phyloP scores from a whole-genome alignment of 2,113 vertebrate genomes.

The Ginglymostoma cirratum region DNA sequence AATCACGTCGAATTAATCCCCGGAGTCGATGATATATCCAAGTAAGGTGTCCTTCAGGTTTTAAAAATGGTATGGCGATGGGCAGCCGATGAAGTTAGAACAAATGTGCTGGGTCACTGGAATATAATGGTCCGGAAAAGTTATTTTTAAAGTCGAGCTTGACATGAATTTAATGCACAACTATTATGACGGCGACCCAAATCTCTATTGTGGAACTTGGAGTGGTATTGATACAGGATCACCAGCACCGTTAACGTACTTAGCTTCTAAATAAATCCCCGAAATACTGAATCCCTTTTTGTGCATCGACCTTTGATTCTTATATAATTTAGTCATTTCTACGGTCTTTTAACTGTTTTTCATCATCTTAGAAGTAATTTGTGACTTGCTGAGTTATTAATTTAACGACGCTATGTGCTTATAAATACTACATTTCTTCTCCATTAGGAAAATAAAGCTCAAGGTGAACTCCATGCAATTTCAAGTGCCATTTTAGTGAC shows the following conservation, averaged over 20 bases:
- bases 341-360: conserved; percentile 42
- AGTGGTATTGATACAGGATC: neutral
- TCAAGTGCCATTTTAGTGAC: neutral
- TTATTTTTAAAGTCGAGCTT: neutral
- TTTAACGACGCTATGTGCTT: neutral
- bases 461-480: neutral
- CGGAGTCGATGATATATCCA: neutral
- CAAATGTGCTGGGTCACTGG: neutral
- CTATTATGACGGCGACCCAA: neutral
- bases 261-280: neutral
- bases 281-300: neutral
- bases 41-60: neutral
- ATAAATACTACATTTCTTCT: neutral
- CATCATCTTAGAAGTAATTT: neutral
- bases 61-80: neutral
- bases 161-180: neutral
- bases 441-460: neutral
- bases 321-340: conserved; percentile 40
- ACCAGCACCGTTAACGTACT: neutral
- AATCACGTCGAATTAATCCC: neutral
- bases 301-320: neutral
- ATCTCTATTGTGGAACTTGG: neutral
- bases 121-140: neutral
- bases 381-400: neutral
- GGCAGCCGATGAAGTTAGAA: neutral